These are phyloP conservation scores for Dreissena rostriformis DNA, from an alignment of 1,140 invertebrate genomes.

Conservation along the genomic window DNA sequence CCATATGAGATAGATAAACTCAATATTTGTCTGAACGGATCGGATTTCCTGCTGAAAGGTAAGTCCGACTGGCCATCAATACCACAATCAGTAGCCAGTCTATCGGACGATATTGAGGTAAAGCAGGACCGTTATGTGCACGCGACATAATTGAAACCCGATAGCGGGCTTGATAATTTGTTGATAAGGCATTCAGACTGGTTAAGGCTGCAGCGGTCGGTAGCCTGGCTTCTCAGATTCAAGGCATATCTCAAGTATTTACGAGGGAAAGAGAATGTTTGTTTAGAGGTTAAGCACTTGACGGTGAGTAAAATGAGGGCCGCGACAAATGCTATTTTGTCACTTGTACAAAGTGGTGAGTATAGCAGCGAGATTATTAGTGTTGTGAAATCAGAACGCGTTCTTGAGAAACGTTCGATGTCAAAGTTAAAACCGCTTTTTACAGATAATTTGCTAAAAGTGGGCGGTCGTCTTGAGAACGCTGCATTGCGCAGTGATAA, in stretches of 20 bases:
- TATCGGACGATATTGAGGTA: conserved; percentile 9
- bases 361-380: not conserved
- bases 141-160: not conserved
- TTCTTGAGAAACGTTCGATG: no score
- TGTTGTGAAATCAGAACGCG: no score
- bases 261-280: not conserved
- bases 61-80: not conserved
- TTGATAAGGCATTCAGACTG: conserved; percentile 16
- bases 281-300: not conserved
- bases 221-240: no score
- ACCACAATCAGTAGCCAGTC: no score
- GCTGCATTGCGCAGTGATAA: no score
- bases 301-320: not conserved
- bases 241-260: conserved; percentile 17
- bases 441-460: conserved; percentile 1
- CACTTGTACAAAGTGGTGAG: conserved; percentile 1
- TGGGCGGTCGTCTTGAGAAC: conserved; percentile 20
- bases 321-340: not conserved
- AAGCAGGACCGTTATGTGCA: not conserved
- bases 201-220: conserved; percentile 9
- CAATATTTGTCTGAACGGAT: conserved; percentile 12
- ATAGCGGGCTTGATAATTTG: not conserved
- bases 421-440: conserved; percentile 1
- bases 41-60: conserved; percentile 13
- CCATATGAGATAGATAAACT: not conserved